Percentiles rank a stretch among this genome's conserved stretches.
Conservation (phyloP, 2,888 invertebrate genomes). For the Ametastegia equiseti region DNA sequence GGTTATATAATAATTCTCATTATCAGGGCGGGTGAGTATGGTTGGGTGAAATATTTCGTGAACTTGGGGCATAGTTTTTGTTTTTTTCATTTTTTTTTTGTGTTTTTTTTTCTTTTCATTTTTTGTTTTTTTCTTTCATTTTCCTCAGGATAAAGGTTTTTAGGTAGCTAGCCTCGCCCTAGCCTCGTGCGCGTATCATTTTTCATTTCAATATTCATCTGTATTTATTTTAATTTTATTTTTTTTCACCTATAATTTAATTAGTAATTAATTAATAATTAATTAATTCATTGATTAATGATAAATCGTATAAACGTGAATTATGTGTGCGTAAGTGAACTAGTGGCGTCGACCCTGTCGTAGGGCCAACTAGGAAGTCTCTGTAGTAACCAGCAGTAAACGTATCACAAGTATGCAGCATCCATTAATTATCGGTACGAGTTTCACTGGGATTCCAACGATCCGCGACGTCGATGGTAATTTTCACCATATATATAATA, state of each 20-base stretch:
- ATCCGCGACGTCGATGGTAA: neutral
- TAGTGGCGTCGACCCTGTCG: conserved; percentile 71
- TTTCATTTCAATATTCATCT: conserved; percentile 51
- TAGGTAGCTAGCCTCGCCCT: conserved; percentile 75
- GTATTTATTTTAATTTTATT: no score
- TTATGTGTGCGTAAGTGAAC: conserved; percentile 76
- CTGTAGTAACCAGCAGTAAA: conserved; percentile 76
- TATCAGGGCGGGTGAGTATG: conserved; percentile 68
- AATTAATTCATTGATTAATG: conserved; percentile 72
- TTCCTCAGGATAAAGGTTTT: conserved; percentile 57
- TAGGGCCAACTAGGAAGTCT: conserved; percentile 73
- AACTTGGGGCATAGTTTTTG: conserved; percentile 59
- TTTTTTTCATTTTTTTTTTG: no score
- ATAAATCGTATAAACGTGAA: conserved; percentile 72
- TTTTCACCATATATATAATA: neutral
- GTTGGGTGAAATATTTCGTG: conserved; percentile 55
- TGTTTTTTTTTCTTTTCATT: no score
- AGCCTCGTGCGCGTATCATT: conserved; percentile 74
- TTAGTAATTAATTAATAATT: conserved; percentile 71
- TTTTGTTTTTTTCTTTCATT: no score
- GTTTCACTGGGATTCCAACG: neutral
- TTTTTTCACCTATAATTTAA: conserved; percentile 41
- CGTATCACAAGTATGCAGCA: conserved; percentile 76
- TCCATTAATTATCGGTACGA: conserved; percentile 66
- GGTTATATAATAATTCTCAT: conserved; percentile 73